Evolutionary conservation across 1,140 invertebrate genomes (phyloP), one percentile per base, ranked within the genome.

Genomic region (Philotrypesis tridentata): DNA sequence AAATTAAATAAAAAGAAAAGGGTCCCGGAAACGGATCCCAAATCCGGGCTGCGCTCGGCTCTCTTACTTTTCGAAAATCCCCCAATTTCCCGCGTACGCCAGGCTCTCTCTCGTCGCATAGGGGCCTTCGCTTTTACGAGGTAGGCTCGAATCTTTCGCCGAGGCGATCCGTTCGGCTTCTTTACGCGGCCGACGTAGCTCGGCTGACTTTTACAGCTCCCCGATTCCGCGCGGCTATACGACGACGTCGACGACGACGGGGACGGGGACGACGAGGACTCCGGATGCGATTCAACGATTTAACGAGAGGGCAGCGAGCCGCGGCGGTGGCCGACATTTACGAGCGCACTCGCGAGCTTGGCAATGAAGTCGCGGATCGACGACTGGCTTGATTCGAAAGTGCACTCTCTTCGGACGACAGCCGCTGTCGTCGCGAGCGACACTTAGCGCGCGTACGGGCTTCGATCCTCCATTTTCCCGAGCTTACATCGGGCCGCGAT

Each of bases 281-380:
- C 80, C 80, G 80, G 80, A 81, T 75, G 79, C 37, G 79, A 80
- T 73, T 80, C 73, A 80, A 76, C 72, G 80, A 77, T 76, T 81
- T 71, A 76, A 71, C 80, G 73, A 81, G 79, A 80, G 70, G 70
- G 21, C 40, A 48, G 70, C 37, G 27, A 80, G 79, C 48, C 55
- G 70, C 48, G 43, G 67, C 70, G 75, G 33, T 74, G 75, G 83
- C 68, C 84, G 79, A 81, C 80, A 37, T 81, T 81, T 81, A 81
- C 73, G 80, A 77, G 72, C 48, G 21, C 48, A 17, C 48, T 55
- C 21, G 48, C 23, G 60, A 23, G 40, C 78, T 72, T 27, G 79
- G 80, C 74, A 82, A 82, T 82, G 80, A 82, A 82, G 80, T 78
- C 80, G 74, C 74, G 80, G 75, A 82, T 82, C 80, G 80, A 78